phyloP scores from a whole-genome alignment of 2,888 invertebrate genomes.

The Oxyscelio sp. region DNA sequence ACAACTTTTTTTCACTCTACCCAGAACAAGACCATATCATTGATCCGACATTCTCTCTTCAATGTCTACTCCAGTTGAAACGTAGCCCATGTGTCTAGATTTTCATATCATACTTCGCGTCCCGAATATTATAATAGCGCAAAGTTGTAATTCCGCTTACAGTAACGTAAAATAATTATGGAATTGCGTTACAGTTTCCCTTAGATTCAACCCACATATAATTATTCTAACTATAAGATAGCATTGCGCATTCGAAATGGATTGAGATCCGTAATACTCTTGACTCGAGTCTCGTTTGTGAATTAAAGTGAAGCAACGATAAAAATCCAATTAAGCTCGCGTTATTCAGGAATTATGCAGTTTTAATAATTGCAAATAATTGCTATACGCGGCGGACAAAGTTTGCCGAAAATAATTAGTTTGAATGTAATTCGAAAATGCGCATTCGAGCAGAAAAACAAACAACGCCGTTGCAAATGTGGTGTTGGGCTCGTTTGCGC shows the following conservation, averaged over 20 bases:
- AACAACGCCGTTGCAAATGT: too few relatives aligned
- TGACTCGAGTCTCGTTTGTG: conserved; percentile 14
- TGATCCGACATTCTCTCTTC: too few relatives aligned
- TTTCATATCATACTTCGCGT: background rate
- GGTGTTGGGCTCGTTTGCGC: too few relatives aligned
- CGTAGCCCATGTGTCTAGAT: background rate
- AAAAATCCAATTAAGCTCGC: conserved; percentile 40
- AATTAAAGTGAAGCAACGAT: conserved; percentile 17
- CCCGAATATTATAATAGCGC: conserved; percentile 1
- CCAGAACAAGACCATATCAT: too few relatives aligned
- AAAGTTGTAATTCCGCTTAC: conserved; percentile 8
- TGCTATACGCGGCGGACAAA: too few relatives aligned
- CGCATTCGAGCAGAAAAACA: too few relatives aligned
- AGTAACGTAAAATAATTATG: conserved; percentile 22
- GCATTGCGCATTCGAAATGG: conserved; percentile 26
- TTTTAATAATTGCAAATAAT: too few relatives aligned
- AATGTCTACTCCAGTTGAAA: too few relatives aligned
- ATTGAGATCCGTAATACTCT: conserved; percentile 20
- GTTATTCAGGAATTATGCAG: too few relatives aligned
- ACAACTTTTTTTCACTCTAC: too few relatives aligned
- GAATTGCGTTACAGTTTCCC: conserved; percentile 37
- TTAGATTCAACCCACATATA: conserved; percentile 17
- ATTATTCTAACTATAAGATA: conserved; percentile 47
- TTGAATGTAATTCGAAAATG: too few relatives aligned
- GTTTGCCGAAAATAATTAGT: too few relatives aligned